Evolutionary conservation across 2,797 vertebrate species (phyloP), one percentile per base, ranked within the genome.

Genomic region (Eremophila alpestris): DNA sequence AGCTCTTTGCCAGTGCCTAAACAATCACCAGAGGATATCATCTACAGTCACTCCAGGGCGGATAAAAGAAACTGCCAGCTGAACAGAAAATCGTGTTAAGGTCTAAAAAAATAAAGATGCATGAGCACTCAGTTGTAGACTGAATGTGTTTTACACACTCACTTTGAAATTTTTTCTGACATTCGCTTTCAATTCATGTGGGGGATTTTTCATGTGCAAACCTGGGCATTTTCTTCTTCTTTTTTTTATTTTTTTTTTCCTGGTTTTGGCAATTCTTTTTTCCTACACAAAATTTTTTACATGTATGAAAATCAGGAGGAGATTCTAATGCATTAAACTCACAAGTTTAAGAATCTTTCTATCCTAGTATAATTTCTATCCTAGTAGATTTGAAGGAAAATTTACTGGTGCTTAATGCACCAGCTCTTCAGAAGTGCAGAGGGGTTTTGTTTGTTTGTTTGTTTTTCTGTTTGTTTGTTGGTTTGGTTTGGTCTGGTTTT

Each of bases 231-330:
- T 79, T 46, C 63, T 71, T 34, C 0, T 0, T 41, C 4, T 22
- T 75, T 68, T 34, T 0, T 68, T 34, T 0, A 0, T 6, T 56
- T 48, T 9, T 59, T 52, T 34, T 65, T 48, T 55, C 5, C 6
- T 45, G 7, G 3, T n/a, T 79, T 63, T 56, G 23, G 29, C 75
- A 21, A 11, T 30, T 30, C 29, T 27, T 19, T 41, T 40, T 34
- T 41, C 18, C 16, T 51, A 5, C 13, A 56, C 3, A 38, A n/a
- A 17, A 3, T 5, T 36, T 91, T 90, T 70, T 5, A 54, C 73
- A 73, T 19, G 5, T 17, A 13, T 63, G 32, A 73, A 45, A 52
- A 59, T 86, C 56, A 40, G 12, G 14, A 79, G 5, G 7, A 54
- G 41, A 81, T 15, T 12, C 55, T 38, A 38, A 22, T 62, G 16